phyloP scores from a whole-genome alignment of 2,888 invertebrate genomes.

The Sisyra nigra region DNA sequence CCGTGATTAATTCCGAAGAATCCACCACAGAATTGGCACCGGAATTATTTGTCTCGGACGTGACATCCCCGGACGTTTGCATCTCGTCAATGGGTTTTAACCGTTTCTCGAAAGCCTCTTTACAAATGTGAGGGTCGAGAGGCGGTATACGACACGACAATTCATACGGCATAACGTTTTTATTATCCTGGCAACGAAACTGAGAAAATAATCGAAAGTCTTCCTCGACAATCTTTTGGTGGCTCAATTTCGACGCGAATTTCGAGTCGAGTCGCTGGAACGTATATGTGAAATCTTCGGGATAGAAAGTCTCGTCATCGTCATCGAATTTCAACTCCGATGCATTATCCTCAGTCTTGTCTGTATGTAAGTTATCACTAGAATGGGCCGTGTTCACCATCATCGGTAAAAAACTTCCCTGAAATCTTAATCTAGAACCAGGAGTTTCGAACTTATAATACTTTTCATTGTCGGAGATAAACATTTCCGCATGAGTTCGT shows the following conservation, averaged over 20 bases:
- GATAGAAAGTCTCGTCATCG: conserved; percentile 23
- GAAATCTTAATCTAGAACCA: conserved; percentile 29
- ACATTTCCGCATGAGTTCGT: conserved; percentile 37
- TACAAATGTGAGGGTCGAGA: conserved; percentile 37
- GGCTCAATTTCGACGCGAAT: conserved; percentile 17
- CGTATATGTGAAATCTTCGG: conserved; percentile 47
- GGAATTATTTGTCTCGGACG: conserved; percentile 22
- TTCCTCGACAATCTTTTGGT: not conserved
- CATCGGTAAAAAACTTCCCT: conserved; percentile 20
- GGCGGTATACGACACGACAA: conserved; percentile 43
- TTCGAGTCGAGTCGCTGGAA: conserved; percentile 56
- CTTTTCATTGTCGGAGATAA: conserved; percentile 39
- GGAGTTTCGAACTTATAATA: conserved; percentile 36
- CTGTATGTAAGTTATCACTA: conserved; percentile 15
- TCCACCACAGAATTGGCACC: conserved; percentile 21
- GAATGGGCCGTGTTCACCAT: conserved; percentile 5
- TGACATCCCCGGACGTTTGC: conserved; percentile 19
- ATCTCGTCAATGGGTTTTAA: conserved; percentile 20
- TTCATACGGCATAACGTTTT: conserved; percentile 44
- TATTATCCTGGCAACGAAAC: conserved; percentile 8
- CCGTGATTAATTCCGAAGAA: not conserved
- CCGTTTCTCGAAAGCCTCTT: conserved; percentile 15
- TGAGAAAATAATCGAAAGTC: conserved; percentile 3
- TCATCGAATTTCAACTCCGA: conserved; percentile 13
- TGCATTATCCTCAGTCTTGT: conserved; percentile 23